Conservation (phyloP, 2,113 vertebrate genomes). For the Ameiurus melas region DNA sequence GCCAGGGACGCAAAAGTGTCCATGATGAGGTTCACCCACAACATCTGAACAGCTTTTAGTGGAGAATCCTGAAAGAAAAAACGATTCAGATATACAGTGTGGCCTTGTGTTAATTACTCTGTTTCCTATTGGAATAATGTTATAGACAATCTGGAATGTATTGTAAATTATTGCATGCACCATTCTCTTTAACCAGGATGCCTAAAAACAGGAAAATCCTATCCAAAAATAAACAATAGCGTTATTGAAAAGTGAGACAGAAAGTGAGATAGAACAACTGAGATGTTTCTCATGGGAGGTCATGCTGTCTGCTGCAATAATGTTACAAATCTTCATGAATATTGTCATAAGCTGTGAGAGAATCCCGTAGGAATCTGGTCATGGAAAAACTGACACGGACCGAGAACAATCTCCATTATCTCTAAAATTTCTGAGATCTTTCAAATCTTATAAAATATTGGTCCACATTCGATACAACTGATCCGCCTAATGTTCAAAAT, state of each 20-base stretch:
- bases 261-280: neutral
- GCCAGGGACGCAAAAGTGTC: conserved; percentile 95
- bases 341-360: neutral
- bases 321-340: neutral
- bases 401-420: neutral
- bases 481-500: neutral
- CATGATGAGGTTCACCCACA: conserved; percentile 98
- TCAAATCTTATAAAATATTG: neutral
- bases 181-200: neutral
- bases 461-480: neutral
- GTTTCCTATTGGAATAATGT: neutral
- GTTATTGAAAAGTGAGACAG: neutral
- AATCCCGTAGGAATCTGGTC: neutral
- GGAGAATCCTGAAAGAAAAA: conserved; percentile 83
- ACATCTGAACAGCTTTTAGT: conserved; percentile 95
- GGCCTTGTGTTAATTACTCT: neutral
- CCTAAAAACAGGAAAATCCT: neutral
- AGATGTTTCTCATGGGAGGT: neutral
- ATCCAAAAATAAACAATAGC: neutral
- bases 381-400: neutral
- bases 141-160: neutral
- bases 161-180: neutral
- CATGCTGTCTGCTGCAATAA: neutral
- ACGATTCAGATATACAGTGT: neutral
- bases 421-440: no score